Base-by-base conservation (phyloP, 2,888 invertebrate species). In the Rotaria sp. region DNA sequence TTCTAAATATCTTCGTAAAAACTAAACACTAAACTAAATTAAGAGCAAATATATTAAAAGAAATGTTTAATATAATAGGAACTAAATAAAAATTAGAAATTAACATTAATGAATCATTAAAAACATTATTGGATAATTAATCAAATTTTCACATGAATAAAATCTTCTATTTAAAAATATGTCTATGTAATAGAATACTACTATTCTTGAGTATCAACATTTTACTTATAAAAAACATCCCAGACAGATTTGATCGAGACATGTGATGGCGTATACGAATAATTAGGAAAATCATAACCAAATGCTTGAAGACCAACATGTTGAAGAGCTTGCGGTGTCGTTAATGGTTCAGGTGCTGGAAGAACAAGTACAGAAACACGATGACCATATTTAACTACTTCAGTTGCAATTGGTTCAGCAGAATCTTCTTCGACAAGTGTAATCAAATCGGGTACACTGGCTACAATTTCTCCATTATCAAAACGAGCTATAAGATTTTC, bases 371-470 rank as follows among this genome's bases (percentile, higher is more conserved):
- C 89, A 0, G 89, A 88, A 1, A 90, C 89, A 10, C 90, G 88
- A 57, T 89, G 87, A 7, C 90, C 90, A 85, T 89, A 90, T 48
- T 89, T 88, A 11, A 90, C 87, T 85, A 89, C 89, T 57, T 90
- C 90, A 11, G 89, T 89, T 1, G 89, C 86, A 30, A 90, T 88
- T 2, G 90, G 90, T 85, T 90, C 89, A 8, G 89, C 90, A 3
- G 89, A 89, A 55, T 90, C 90, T 0, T 88, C 85, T 74, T 90
- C 90, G 59, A 90, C 88, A 18, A 90, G 75, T 13, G 88, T 87
- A n/a, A 90, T 89, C 30, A 90, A 87, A 85, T 90, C 90, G 30
- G 90, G 90, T 11, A 88, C 88, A 85, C 88, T 88, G 0, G 89
- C 90, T 30, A 90, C 26, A 57, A 87, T 86, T 85, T 85, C 85